A percentile compares a stretch with the other conserved stretches of the same genome.
phyloP scores from a whole-genome alignment of 2,797 vertebrate species.

The Cuculus canorus region DNA sequence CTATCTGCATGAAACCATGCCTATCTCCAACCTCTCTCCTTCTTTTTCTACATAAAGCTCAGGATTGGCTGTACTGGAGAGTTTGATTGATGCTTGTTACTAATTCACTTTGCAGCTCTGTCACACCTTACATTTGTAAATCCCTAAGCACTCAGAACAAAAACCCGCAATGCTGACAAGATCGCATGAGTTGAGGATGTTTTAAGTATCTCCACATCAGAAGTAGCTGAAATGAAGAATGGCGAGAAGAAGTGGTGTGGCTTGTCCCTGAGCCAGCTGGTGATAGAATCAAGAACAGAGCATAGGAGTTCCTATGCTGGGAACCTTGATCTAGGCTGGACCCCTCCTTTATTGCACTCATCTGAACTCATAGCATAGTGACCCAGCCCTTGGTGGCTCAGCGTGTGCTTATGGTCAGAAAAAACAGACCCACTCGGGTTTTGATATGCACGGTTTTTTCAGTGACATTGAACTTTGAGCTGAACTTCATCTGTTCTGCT shows the following conservation, averaged over 20 bases:
- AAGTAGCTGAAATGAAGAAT: background rate
- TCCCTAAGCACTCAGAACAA: background rate
- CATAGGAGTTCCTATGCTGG: background rate
- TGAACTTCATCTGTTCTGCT: conserved; percentile 9
- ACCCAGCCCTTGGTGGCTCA: background rate
- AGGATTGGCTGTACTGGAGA: background rate
- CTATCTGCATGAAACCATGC: background rate
- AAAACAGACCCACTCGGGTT: background rate
- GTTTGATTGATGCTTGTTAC: background rate
- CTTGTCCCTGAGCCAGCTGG: background rate
- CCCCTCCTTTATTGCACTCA: background rate
- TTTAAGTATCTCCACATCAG: background rate
- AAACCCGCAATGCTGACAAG: background rate
- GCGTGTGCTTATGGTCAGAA: background rate
- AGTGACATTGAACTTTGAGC: conserved; percentile 21
- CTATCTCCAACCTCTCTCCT: background rate
- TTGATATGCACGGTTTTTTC: background rate
- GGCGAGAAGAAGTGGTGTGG: background rate
- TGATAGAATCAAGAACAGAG: background rate
- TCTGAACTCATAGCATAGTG: background rate
- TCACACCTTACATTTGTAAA: background rate
- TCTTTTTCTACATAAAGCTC: background rate
- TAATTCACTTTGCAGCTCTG: background rate
- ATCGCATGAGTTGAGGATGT: background rate
- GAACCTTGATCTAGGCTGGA: background rate